These are phyloP conservation scores for Muscidifurax raptorellus DNA, from an alignment of 1,140 invertebrate species.

Conservation along the genomic window DNA sequence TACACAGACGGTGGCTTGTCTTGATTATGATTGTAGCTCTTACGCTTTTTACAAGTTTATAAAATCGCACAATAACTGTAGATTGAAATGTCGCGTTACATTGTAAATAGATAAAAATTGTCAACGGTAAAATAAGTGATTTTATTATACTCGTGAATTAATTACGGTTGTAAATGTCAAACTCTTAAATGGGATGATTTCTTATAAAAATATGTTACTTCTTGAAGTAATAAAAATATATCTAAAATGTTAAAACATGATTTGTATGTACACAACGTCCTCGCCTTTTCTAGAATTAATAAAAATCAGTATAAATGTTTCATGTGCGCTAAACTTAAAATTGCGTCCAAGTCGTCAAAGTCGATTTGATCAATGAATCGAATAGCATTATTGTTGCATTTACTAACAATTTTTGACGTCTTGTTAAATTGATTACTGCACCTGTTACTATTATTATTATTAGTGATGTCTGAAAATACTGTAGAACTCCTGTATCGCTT, in stretches of 20 bases:
- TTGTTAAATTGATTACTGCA: not conserved
- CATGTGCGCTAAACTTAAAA: conserved; percentile 33
- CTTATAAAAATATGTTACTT: conserved; percentile 14
- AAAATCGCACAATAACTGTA: not conserved
- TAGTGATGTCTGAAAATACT: conserved; percentile 13
- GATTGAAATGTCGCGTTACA: not conserved
- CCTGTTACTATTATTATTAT: not conserved
- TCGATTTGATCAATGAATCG: conserved; percentile 43
- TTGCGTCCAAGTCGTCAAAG: conserved; percentile 42
- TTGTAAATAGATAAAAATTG: not conserved
- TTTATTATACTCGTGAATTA: not conserved
- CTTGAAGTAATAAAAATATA: not conserved
- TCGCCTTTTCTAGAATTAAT: not conserved
- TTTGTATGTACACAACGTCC: not conserved
- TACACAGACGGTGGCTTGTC: not conserved
- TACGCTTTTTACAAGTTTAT: not conserved
- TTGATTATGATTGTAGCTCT: not conserved
- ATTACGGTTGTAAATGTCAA: not conserved
- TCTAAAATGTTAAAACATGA: not conserved
- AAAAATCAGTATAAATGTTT: conserved; percentile 43
- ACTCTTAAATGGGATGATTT: not conserved
- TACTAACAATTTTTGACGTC: not conserved
- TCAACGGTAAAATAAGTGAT: not conserved
- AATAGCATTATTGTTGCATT: conserved; percentile 18
- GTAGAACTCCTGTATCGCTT: not conserved